Evolutionary conservation across 2,888 invertebrate genomes (phyloP).

Genomic region (Cephus pygmeus): DNA sequence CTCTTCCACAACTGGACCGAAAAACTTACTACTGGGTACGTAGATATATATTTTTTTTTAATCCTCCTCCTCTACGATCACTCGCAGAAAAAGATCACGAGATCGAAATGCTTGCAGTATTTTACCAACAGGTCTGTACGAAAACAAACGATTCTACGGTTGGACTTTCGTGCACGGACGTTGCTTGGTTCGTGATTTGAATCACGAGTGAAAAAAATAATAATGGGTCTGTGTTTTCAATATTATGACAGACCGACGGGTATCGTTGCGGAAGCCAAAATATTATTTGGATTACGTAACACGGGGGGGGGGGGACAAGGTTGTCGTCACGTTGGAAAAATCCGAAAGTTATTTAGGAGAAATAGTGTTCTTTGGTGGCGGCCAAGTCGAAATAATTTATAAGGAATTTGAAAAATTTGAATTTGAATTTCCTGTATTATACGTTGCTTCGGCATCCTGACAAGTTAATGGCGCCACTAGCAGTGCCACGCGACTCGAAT

Average conservation of each 20-base stretch:
- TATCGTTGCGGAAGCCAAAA: background rate
- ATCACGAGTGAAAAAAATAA: background rate
- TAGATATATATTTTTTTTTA: background rate
- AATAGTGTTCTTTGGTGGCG: background rate
- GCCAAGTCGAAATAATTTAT: background rate
- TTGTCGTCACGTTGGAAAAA: background rate
- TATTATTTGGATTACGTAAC: background rate
- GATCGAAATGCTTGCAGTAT: background rate
- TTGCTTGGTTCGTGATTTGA: background rate
- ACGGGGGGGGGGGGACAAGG: background rate
- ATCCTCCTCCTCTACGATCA: background rate
- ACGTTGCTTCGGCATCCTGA: background rate
- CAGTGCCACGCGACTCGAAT: background rate
- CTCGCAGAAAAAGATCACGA: background rate
- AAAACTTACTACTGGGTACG: background rate
- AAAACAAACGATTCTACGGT: background rate
- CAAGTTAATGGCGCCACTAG: background rate
- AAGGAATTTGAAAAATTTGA: background rate
- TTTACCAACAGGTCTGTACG: background rate
- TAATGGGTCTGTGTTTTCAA: background rate
- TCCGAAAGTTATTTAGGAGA: background rate
- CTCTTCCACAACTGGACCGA: background rate
- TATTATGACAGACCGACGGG: background rate
- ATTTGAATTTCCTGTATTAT: background rate
- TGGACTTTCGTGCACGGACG: background rate